Conservation (phyloP, 2,888 invertebrate genomes). For the Hemaris fuciformis region DNA sequence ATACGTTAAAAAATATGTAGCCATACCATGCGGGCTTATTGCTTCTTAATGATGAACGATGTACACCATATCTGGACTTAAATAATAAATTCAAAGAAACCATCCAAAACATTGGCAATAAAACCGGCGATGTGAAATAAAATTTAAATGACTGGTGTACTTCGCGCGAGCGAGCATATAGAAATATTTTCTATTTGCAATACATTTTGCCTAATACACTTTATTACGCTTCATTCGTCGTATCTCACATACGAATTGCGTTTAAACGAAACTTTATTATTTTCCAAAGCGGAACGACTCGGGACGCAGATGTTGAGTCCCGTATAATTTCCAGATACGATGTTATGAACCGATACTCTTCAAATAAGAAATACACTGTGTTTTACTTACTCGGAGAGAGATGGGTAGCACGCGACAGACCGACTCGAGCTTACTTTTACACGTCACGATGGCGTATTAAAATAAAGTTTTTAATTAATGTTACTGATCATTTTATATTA, state of each 20-base stretch:
- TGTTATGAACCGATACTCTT: conserved; percentile 30
- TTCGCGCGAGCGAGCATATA: neutral
- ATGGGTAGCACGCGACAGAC: conserved; percentile 48
- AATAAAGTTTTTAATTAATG: too few species aligned
- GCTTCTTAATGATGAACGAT: too few species aligned
- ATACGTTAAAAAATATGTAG: too few species aligned
- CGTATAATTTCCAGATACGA: conserved; percentile 71
- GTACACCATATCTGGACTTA: neutral
- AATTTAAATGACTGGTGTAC: neutral
- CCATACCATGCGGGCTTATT: too few species aligned
- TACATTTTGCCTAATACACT: conserved; percentile 72
- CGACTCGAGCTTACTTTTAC: conserved; percentile 25
- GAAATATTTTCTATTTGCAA: conserved; percentile 67
- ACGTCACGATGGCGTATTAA: conserved; percentile 24
- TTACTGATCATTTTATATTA: too few species aligned
- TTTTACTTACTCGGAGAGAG: conserved; percentile 60
- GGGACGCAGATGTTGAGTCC: conserved; percentile 62
- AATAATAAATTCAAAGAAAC: neutral
- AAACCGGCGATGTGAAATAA: neutral
- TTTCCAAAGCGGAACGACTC: conserved; percentile 63
- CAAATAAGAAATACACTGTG: conserved; percentile 55
- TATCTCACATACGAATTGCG: conserved; percentile 78
- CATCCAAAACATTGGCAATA: neutral
- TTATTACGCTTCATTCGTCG: conserved; percentile 74
- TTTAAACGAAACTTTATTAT: conserved; percentile 78